Evolutionary conservation across 2,797 vertebrate species (phyloP).

Genomic region (Aphelocoma californica): DNA sequence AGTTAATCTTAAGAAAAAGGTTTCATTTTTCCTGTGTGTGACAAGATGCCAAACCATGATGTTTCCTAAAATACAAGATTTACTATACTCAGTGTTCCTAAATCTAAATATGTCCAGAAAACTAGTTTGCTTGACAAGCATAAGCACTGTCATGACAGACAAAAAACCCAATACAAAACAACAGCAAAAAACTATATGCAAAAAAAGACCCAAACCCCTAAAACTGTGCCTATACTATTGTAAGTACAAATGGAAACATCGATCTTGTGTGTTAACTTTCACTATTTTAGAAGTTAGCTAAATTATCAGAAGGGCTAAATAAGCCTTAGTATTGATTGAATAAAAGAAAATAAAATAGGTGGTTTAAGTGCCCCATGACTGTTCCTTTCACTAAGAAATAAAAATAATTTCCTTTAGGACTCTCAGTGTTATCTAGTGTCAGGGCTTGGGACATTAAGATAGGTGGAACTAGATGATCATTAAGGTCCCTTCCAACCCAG

Average conservation of each 20-base stretch:
- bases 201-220: not conserved
- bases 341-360: not conserved
- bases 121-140: not conserved
- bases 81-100: not conserved
- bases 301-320: not conserved
- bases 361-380: not conserved
- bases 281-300: not conserved
- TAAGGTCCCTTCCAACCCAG: not conserved
- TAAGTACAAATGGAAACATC: not conserved
- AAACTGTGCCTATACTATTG: not conserved
- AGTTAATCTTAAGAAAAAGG: not conserved
- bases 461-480: not conserved
- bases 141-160: not conserved
- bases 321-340: not conserved
- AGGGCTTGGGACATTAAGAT: not conserved
- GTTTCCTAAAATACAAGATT: slow-evolving; percentile 8
- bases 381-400: not conserved
- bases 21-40: not conserved
- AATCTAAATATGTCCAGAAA: not conserved
- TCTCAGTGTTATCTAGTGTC: not conserved
- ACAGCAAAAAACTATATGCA: not conserved
- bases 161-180: not conserved
- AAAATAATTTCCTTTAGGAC: not conserved
- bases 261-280: not conserved
- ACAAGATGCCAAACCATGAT: not conserved